Conservation (phyloP, 2,888 invertebrate species). For the Furcula furcula region DNA sequence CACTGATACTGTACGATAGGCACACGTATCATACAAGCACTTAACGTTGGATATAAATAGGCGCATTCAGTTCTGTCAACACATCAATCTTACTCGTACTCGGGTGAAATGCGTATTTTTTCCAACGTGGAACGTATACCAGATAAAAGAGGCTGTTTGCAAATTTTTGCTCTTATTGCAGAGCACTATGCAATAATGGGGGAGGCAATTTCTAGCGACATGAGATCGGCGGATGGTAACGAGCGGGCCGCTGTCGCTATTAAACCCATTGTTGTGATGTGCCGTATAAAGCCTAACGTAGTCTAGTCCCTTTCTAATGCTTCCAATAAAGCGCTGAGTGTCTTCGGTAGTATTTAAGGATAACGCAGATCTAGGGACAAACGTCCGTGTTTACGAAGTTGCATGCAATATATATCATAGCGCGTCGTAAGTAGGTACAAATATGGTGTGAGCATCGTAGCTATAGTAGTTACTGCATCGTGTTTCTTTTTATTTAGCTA, state of each 20-base stretch:
- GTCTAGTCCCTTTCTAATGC: slow-evolving; percentile 61
- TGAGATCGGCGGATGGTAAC: slow-evolving; percentile 59
- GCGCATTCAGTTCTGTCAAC: slow-evolving; percentile 12
- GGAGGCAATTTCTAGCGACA: slow-evolving; percentile 59
- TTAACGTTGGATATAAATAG: slow-evolving; percentile 9
- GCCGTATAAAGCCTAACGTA: slow-evolving; percentile 58
- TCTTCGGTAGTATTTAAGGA: too few relatives aligned
- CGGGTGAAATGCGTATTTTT: slow-evolving; percentile 16
- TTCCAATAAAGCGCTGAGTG: slow-evolving; percentile 64
- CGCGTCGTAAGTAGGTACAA: too few relatives aligned
- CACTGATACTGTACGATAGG: not conserved
- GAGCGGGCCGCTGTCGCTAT: slow-evolving; percentile 62
- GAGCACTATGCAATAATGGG: slow-evolving; percentile 56
- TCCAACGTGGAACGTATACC: slow-evolving; percentile 26
- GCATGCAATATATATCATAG: too few relatives aligned
- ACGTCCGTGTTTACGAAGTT: too few relatives aligned
- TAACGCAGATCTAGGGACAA: too few relatives aligned
- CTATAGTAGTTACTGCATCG: too few relatives aligned
- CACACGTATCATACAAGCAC: slow-evolving; percentile 8
- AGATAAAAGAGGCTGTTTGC: slow-evolving; percentile 46
- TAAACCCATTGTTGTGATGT: slow-evolving; percentile 68
- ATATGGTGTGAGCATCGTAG: too few relatives aligned
- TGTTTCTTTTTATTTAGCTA: too few relatives aligned
- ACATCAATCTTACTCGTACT: slow-evolving; percentile 19
- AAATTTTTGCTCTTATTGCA: slow-evolving; percentile 56